Evolutionary conservation across 64 coral and sea anemone genomes (phyloP), one percentile per base, ranked within the genome.

Genomic region (Montipora sp.): DNA sequence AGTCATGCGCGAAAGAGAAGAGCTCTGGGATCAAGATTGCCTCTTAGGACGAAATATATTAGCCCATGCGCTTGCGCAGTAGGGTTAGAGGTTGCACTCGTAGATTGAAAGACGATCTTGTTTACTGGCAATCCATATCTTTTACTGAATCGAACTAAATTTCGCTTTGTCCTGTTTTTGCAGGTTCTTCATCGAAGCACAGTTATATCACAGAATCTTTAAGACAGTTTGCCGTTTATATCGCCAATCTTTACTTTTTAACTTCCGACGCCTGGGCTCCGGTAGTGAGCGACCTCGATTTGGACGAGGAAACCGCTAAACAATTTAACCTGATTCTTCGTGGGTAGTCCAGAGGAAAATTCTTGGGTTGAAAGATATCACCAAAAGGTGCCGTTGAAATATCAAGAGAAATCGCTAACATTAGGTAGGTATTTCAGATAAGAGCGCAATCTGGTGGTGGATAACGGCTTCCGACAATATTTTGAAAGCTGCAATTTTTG

Each of bases 241-340:
- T 99, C 10, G 94, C 92, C 14, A 99, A 96, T 85, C 84, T 90
- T 53, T 99, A 94, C 80, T 92, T 92, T 76, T 87, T 99, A 43
- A 96, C 98, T 3, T 99, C 98, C 15, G 94, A 99, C 15, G 59
- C 92, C 5, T 65, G 90, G 72, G 89, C 89, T 36, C 93, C 92
- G n/a, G 86, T 99, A 16, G 76, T 96, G 43, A 75, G 80, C 11
- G 94, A 96, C 59, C 84, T 51, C 13, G 89, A 99, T 15, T 68
- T 96, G 70, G 74, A 73, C 80, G 66, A 90, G 43, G 75, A 91
- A 89, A 99, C 89, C 66, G 89, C 95, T 59, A 84, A 81, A 3
- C 89, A 96, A 45, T 91, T 85, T 70, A 99, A 99, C 81, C 50
- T 99, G 24, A 99, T 99, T 80, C 84, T 99, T 99, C 49, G 43